Percentiles rank a stretch among this genome's conserved stretches.
Evolutionary conservation across 2,888 invertebrate species (phyloP).

Genomic region (Eilema griseolum): DNA sequence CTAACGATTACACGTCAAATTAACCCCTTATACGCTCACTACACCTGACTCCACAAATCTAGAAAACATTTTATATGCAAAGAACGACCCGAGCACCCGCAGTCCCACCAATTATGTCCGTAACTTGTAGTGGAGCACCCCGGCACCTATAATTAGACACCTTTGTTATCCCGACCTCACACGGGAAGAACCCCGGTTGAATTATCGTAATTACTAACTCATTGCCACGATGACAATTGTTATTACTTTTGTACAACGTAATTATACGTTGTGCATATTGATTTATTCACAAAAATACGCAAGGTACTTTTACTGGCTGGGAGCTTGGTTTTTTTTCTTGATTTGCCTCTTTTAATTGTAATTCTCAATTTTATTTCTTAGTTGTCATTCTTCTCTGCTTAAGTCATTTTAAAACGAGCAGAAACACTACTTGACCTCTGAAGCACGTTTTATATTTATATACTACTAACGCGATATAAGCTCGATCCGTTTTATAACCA

Average conservation of each 20-base stretch:
- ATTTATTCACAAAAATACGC: no score
- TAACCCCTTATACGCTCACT: not conserved
- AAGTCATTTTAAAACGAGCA: not conserved
- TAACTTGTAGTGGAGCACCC: conserved; percentile 49
- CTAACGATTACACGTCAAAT: not conserved
- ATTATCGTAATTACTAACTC: conserved; percentile 61
- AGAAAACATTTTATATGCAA: conserved; percentile 23
- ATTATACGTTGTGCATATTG: not conserved
- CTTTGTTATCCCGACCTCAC: conserved; percentile 53
- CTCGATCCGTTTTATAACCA: conserved; percentile 15
- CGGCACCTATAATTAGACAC: conserved; percentile 62
- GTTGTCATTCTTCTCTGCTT: no score
- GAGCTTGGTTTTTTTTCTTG: no score
- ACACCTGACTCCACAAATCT: conserved; percentile 14
- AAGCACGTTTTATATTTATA: not conserved
- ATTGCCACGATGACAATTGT: conserved; percentile 32
- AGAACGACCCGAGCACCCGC: conserved; percentile 12
- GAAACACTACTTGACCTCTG: not conserved
- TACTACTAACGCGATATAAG: not conserved
- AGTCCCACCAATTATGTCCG: conserved; percentile 40
- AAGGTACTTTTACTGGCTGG: no score
- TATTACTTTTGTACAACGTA: not conserved
- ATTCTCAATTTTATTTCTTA: no score
- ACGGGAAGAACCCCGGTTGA: conserved; percentile 29
- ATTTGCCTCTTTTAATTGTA: no score